These are phyloP conservation scores for Sphaerophoria rueppellii DNA, from an alignment of 2,888 invertebrate genomes.

Conservation along the genomic window DNA sequence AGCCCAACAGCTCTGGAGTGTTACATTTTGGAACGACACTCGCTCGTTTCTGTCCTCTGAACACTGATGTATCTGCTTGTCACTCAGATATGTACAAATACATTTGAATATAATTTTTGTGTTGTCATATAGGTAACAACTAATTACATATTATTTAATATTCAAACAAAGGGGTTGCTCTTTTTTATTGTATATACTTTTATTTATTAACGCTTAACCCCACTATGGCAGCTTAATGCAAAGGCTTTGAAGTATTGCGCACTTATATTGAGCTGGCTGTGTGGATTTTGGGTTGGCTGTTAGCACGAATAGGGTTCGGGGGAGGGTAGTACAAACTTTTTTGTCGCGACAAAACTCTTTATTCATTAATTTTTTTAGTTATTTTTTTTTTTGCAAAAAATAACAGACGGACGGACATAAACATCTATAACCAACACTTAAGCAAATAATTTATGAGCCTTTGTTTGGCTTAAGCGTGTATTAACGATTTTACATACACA, in stretches of 20 bases:
- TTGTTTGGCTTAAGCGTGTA: constrained; percentile 56
- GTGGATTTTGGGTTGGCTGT: constrained; percentile 17
- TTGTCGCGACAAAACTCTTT: constrained; percentile 68
- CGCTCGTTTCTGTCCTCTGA: constrained; percentile 20
- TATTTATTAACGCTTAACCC: constrained; percentile 40
- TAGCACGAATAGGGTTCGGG: background rate
- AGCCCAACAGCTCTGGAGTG: background rate
- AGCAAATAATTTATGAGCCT: constrained; percentile 62
- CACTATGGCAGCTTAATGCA: constrained; percentile 29
- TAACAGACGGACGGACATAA: constrained; percentile 8
- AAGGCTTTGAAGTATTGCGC: constrained; percentile 70
- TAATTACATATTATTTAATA: constrained; percentile 63
- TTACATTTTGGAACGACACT: constrained; percentile 15
- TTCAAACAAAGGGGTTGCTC: constrained; percentile 68
- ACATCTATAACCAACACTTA: constrained; percentile 12
- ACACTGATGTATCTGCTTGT: constrained; percentile 26
- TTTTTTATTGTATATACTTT: constrained; percentile 15
- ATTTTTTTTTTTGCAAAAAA: constrained; percentile 49
- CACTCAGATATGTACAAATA: constrained; percentile 34
- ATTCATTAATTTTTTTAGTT: constrained; percentile 49
- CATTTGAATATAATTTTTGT: constrained; percentile 1
- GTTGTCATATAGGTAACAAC: constrained; percentile 47
- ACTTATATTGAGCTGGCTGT: background rate
- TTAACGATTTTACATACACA: background rate
- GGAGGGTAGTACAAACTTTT: constrained; percentile 18